Conservation (phyloP, 2,797 vertebrate genomes). For the Margarornis squamiger region DNA sequence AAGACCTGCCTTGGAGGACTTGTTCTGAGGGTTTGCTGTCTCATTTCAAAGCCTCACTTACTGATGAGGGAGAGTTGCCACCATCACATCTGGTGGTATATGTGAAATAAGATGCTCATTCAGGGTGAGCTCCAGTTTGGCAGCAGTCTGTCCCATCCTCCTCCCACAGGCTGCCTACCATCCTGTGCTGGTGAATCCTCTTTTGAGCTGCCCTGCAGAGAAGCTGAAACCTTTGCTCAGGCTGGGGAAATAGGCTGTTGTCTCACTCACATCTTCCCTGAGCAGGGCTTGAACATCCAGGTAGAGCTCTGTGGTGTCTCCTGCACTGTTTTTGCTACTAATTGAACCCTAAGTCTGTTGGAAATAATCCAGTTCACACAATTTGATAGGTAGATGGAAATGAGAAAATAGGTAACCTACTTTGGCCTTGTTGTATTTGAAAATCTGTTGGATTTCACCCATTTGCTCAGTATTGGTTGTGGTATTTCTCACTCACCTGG, state of each 20-base stretch:
- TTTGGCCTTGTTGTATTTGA: not conserved
- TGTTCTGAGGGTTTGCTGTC: not conserved
- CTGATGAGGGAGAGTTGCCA: not conserved
- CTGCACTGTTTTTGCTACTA: not conserved
- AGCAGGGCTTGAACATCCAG: not conserved
- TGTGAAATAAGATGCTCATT: not conserved
- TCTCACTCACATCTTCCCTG: not conserved
- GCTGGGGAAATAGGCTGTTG: not conserved
- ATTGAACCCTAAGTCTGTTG: not conserved
- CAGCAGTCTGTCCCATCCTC: not conserved
- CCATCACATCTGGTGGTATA: not conserved
- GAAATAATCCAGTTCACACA: not conserved
- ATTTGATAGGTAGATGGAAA: not conserved
- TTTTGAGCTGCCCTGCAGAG: not conserved
- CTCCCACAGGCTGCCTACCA: not conserved
- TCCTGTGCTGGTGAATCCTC: not conserved
- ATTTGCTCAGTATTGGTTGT: not conserved
- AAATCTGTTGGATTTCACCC: not conserved
- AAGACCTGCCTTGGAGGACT: accelerated
- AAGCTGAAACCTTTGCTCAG: not conserved
- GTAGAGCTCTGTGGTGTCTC: not conserved
- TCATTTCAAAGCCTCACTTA: not conserved
- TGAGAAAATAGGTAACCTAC: not conserved
- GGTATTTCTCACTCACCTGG: not conserved
- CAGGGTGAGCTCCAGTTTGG: not conserved